These are phyloP conservation scores for Tachina fera DNA, from an alignment of 2,888 invertebrate genomes.

Conservation along the genomic window DNA sequence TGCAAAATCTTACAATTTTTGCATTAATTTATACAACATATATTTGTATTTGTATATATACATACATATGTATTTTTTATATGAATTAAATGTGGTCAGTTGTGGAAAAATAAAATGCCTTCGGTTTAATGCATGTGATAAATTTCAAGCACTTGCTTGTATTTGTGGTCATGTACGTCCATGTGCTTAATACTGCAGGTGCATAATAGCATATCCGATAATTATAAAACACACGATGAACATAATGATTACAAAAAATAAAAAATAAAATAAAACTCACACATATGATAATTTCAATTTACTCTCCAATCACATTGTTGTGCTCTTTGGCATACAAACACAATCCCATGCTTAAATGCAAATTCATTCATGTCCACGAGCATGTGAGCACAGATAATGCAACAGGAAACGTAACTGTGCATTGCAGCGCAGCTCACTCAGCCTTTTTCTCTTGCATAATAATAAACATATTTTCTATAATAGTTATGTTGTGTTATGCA, in stretches of 20 bases:
- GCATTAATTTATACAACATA: conserved; percentile 6
- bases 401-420: conserved; percentile 52
- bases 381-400: conserved; percentile 48
- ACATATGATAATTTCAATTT: conserved; percentile 34
- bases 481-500: conserved; percentile 8
- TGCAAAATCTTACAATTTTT: neutral
- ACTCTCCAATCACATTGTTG: neutral
- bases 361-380: neutral
- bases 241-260: conserved; percentile 3
- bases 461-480: conserved; percentile 58
- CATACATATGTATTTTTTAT: neutral
- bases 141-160: conserved; percentile 11
- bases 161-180: neutral
- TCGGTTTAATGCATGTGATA: conserved; percentile 24
- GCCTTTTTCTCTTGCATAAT: conserved; percentile 35
- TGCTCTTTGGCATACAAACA: neutral
- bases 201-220: conserved; percentile 55
- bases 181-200: conserved; percentile 49
- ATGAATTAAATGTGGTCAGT: conserved; percentile 37
- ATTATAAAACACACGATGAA: conserved; percentile 47
- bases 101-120: conserved; percentile 25
- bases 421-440: conserved; percentile 48
- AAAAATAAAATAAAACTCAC: neutral
- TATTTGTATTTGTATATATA: too few species aligned
- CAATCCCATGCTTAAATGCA: neutral